Conservation (phyloP, 2,113 vertebrate genomes). For the Cyprinodon variegatus region DNA sequence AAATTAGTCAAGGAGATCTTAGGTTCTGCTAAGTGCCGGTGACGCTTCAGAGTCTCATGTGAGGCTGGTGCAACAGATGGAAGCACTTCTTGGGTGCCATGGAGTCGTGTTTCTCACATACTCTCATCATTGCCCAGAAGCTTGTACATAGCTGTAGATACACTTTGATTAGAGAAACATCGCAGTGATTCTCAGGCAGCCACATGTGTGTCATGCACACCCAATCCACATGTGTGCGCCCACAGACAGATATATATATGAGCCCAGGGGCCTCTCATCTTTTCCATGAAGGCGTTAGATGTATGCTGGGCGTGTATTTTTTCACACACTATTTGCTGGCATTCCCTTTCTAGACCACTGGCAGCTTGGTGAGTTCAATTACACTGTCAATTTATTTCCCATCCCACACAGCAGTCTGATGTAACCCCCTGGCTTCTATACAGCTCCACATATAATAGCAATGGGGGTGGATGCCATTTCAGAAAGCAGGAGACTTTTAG, state of each 20-base stretch:
- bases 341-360: constrained; percentile 65
- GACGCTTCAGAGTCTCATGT: constrained; percentile 64
- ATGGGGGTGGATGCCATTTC: constrained; percentile 48
- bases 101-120: constrained; percentile 59
- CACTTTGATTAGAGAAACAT: constrained; percentile 20
- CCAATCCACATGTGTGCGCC: constrained; percentile 55
- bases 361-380: constrained; percentile 73
- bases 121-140: constrained; percentile 30
- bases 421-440: constrained; percentile 67
- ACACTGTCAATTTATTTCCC: constrained; percentile 69
- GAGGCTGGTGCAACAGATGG: constrained; percentile 73
- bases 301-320: constrained; percentile 57
- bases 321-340: constrained; percentile 66
- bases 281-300: constrained; percentile 54
- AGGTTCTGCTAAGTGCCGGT: constrained; percentile 61
- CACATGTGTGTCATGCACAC: constrained; percentile 48
- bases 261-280: constrained; percentile 54
- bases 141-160: constrained; percentile 31
- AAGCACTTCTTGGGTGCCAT: constrained; percentile 70
- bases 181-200: constrained; percentile 33
- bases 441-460: constrained; percentile 59
- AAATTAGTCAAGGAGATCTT: constrained; percentile 67
- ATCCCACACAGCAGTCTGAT: constrained; percentile 71
- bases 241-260: constrained; percentile 43
- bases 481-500: constrained; percentile 27